Conservation (phyloP, 2,113 vertebrate genomes). For the Seriola quinqueradiata region DNA sequence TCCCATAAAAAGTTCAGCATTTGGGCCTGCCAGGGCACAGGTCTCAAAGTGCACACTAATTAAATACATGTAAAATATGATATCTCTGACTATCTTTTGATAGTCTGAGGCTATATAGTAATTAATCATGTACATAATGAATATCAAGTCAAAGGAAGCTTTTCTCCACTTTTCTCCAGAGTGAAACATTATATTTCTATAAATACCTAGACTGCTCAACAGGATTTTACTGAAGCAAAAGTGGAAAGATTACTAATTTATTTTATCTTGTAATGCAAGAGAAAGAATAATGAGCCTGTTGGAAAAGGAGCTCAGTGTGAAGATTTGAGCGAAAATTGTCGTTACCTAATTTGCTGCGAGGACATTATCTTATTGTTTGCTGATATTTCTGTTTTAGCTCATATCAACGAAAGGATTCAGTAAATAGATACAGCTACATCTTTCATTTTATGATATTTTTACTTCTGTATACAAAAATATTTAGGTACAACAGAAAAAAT, state of each 20-base stretch:
- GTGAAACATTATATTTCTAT: constrained; percentile 59
- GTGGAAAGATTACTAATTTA: constrained; percentile 7
- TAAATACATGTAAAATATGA: constrained; percentile 80
- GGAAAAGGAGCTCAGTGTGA: constrained; percentile 1
- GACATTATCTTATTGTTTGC: neutral
- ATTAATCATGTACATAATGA: constrained; percentile 79
- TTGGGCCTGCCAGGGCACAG: constrained; percentile 66
- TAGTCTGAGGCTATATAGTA: constrained; percentile 75
- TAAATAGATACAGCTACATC: neutral
- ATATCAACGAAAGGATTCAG: neutral
- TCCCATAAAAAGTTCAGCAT: constrained; percentile 66
- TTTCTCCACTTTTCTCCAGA: constrained; percentile 60
- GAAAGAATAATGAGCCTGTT: constrained; percentile 34
- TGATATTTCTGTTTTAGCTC: neutral
- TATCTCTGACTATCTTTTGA: constrained; percentile 74
- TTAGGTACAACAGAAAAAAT: too few relatives aligned
- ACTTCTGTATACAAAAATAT: too few relatives aligned
- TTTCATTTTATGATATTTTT: too few relatives aligned
- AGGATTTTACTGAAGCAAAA: constrained; percentile 32
- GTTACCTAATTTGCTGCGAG: neutral
- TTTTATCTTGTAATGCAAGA: constrained; percentile 22
- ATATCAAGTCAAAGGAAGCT: constrained; percentile 66
- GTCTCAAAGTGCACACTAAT: constrained; percentile 77
- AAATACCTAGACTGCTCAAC: constrained; percentile 41
- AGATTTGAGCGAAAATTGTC: neutral